phyloP scores from a whole-genome alignment of 2,888 invertebrate species.

The Ichneumoninae sp. region DNA sequence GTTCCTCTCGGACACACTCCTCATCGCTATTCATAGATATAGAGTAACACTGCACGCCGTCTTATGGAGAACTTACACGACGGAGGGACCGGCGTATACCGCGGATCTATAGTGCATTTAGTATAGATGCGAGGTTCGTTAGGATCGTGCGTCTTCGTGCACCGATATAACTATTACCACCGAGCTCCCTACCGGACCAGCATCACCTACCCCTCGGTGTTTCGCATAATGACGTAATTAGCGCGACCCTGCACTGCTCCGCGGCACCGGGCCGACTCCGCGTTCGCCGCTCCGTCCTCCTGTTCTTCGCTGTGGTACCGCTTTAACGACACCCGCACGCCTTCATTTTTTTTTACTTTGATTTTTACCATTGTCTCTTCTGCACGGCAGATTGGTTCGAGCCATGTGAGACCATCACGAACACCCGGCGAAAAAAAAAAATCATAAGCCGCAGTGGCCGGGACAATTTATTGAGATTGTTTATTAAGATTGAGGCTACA shows the following conservation, averaged over 20 bases:
- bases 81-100: constrained; percentile 20
- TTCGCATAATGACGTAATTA: constrained; percentile 82
- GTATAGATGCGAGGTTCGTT: constrained; percentile 74
- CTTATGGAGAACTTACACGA: constrained; percentile 31
- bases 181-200: constrained; percentile 38
- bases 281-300: constrained; percentile 68
- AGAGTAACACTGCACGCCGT: constrained; percentile 60
- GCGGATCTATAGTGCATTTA: constrained; percentile 57
- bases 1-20: constrained; percentile 71
- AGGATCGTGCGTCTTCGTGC: constrained; percentile 64
- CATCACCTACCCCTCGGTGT: constrained; percentile 56
- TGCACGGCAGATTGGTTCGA: background rate
- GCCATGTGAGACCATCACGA: background rate
- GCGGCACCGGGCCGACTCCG: constrained; percentile 53
- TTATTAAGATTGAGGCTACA: no score
- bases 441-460: background rate
- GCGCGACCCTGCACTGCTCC: constrained; percentile 72
- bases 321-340: constrained; percentile 57
- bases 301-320: constrained; percentile 13
- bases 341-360: constrained; percentile 10
- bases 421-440: background rate
- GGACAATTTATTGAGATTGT: no score
- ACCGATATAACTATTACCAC: constrained; percentile 42
- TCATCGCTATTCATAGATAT: constrained; percentile 82
- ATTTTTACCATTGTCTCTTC: constrained; percentile 16